Conservation (phyloP, 2,888 invertebrate genomes). For the Macrosiphum euphorbiae region DNA sequence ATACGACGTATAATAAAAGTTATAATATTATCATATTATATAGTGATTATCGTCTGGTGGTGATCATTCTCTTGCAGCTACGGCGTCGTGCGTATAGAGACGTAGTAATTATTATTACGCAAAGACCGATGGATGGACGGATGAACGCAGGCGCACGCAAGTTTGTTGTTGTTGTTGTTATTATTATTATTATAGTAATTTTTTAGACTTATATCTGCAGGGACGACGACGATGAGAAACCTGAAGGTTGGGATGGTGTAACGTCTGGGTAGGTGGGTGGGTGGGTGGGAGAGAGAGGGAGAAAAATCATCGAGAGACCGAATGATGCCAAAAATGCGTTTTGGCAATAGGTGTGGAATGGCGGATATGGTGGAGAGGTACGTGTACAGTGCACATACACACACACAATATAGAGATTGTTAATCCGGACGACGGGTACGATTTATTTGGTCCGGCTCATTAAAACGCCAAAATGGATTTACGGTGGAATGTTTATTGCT, state of each 20-base stretch:
- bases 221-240: neutral
- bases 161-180: neutral
- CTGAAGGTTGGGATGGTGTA: neutral
- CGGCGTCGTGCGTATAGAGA: neutral
- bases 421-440: conserved; percentile 58
- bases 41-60: neutral
- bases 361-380: neutral
- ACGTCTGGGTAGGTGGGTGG: neutral
- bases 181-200: conserved; percentile 10
- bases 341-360: conserved; percentile 46
- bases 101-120: neutral
- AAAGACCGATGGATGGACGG: neutral
- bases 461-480: conserved; percentile 64
- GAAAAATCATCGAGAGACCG: conserved; percentile 16
- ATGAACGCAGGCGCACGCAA: neutral
- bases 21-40: neutral
- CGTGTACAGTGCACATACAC: neutral
- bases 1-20: conserved; percentile 30
- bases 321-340: conserved; percentile 61
- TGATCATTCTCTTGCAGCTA: neutral
- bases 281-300: neutral
- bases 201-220: neutral
- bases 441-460: conserved; percentile 64
- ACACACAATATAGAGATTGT: neutral
- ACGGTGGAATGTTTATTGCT: conserved; percentile 63